Evolutionary conservation across 2,888 invertebrate species (phyloP).

Genomic region (Alcis repandata): DNA sequence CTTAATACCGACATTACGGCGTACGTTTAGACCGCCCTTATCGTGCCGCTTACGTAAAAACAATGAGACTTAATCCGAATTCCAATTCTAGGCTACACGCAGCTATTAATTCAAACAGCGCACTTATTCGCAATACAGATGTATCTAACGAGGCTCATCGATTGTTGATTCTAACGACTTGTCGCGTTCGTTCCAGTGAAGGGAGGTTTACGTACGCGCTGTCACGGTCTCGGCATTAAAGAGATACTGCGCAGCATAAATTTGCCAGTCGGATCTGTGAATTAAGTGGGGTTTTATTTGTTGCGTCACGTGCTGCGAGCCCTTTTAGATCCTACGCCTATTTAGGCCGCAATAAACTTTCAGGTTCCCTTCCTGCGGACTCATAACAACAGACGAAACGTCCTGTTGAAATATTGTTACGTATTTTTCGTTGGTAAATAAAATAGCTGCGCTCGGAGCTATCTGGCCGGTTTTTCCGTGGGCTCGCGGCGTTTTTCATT

Average conservation of each 20-base stretch:
- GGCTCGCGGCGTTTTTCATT: constrained; percentile 57
- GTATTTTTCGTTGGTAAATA: constrained; percentile 49
- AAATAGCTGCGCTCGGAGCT: constrained; percentile 47
- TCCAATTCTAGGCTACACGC: constrained; percentile 46
- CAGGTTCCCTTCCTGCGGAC: constrained; percentile 52
- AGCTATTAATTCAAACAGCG: constrained; percentile 52
- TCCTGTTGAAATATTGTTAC: constrained; percentile 39
- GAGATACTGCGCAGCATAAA: constrained; percentile 82
- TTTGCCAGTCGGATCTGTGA: constrained; percentile 78
- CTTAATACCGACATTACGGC: constrained; percentile 17
- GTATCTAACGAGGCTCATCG: constrained; percentile 58
- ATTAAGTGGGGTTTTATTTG: constrained; percentile 85
- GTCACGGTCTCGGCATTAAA: constrained; percentile 82
- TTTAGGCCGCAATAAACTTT: constrained; percentile 66
- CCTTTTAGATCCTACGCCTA: constrained; percentile 65
- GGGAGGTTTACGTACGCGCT: constrained; percentile 78
- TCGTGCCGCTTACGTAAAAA: constrained; percentile 37
- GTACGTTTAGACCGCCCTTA: constrained; percentile 27
- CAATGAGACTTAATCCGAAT: constrained; percentile 43
- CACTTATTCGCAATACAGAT: constrained; percentile 51
- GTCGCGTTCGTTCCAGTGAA: constrained; percentile 64
- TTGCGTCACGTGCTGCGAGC: constrained; percentile 75
- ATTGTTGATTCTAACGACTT: constrained; percentile 73
- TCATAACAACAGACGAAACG: constrained; percentile 47
- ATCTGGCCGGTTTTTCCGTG: constrained; percentile 50